Evolutionary conservation across 2,113 vertebrate species (phyloP), one percentile per base, ranked within the genome.

Genomic region (Sapayoa aenigma): DNA sequence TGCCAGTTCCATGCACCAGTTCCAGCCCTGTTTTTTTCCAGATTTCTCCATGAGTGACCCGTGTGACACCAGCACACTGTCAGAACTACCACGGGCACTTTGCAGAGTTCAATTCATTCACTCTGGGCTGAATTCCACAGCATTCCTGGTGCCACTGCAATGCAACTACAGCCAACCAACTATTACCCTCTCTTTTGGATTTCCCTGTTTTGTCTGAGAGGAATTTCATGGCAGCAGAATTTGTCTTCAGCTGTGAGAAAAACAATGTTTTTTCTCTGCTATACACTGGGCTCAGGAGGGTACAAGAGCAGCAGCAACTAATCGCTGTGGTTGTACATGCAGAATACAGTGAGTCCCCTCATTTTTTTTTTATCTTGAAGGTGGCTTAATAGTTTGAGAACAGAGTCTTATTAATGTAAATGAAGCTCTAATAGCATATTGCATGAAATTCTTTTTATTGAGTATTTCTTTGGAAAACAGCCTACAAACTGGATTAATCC

Each of bases 381-480:
- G 94, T 94, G 83, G 92, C 85, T 90, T 97, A 76, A 83, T 96
- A 56, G 41, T 88, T 68, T 96, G 47, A 84, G 80, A 94, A 82
- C 58, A 94, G 87, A 93, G 66, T 96, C 82, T 94, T 92, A 93
- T 94, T 93, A 52, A 92, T 93, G 71, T 82, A 79, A 96, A 97
- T 97, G 89, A 89, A 94, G n/a, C 33, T 74, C 55, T 76, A 81
- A 83, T 94, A 94, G 83, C 81, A 47, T 92, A 90, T 94, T 94
- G 92, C 69, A 91, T 96, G 89, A 72, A 90, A 86, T 94, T 87
- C 78, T 82, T 95, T 95, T 96, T 94, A 97, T 92, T 93, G 90
- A 89, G 50, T 37, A 53, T 73, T 75, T 85, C 71, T 86, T 95
- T 93, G 84, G 88, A 76, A 88, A 94, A 77, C 82, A 96, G 92